phyloP scores from a whole-genome alignment of 2,888 invertebrate species.

The Pachydiplax longipennis region DNA sequence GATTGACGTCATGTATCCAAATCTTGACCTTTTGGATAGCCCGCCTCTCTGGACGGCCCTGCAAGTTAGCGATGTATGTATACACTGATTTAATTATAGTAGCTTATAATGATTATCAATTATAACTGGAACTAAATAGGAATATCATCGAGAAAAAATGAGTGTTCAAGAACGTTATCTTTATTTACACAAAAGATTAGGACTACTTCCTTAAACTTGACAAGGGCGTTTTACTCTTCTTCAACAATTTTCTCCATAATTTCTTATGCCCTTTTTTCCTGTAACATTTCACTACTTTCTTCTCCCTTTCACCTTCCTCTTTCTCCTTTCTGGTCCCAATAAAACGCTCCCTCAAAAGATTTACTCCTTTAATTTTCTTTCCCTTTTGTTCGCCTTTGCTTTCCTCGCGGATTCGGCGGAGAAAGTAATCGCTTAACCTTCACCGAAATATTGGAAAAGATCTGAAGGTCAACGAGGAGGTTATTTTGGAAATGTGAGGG shows the following conservation, averaged over 20 bases:
- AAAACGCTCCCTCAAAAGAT: constrained; percentile 34
- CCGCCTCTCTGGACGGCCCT: no score
- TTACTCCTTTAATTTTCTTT: constrained; percentile 51
- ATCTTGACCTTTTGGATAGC: no score
- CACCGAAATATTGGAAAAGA: neutral
- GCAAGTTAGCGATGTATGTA: no score
- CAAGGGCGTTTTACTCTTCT: neutral
- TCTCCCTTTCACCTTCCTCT: neutral
- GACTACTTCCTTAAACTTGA: no score
- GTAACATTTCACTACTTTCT: neutral
- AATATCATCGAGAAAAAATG: no score
- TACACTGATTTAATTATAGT: no score
- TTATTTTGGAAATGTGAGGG: no score
- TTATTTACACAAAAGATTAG: no score
- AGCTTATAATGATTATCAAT: no score
- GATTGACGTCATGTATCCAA: no score
- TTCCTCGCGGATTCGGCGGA: neutral
- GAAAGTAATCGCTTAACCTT: constrained; percentile 5
- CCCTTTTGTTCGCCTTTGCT: constrained; percentile 40
- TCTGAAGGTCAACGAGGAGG: neutral
- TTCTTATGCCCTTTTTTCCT: neutral
- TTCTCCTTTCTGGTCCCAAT: neutral
- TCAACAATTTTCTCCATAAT: neutral
- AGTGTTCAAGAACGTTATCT: no score
- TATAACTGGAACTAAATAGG: no score